Base-by-base conservation (phyloP, 2,888 invertebrate genomes). In the Yponomeuta evonymella region DNA sequence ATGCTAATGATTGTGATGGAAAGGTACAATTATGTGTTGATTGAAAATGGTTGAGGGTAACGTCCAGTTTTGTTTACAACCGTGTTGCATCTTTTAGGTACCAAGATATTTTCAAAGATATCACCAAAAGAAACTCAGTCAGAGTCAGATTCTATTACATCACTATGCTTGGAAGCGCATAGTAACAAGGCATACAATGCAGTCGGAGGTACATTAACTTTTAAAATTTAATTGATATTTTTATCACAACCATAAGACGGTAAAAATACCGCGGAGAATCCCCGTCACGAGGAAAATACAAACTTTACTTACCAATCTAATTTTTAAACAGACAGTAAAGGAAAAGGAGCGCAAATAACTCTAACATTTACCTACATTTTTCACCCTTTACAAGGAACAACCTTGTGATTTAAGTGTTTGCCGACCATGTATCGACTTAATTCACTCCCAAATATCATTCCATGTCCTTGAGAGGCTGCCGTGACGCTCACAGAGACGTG, bases 401-500 rank as follows among this genome's bases (percentile, higher is more conserved):
- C 51, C 51, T 58, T 58, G 51, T 58, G 51, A 58, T 58, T 15
- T 15, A 58, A 8, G 51, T 58, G 51, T 58, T 58, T 58, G 51
- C 5, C 51, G 51, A 58, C 51, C 6, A 58, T 15, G 51, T 58
- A 58, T 58, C 51, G 51, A 58, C 51, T 58, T 15, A 58, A 58
- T 58, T 15, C 51, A 15, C 15, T 58, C 12, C 48, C 29, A 51
- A 58, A 69, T 80, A 33, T 29, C 65, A 29, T 65, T 33, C 81
- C 78, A 79, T 80, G 88, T 83, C 89, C 88, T 89, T 89, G 87
- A 82, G 76, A 75, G 71, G 76, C 77, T 79, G 77, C 79, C 79
- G 78, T 75, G 75, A 72, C 74, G 74, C 73, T 73, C 72, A 58
- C 71, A 71, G 65, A 73, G 74, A 73, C n/a, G 1, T 76, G 73